Conservation (phyloP, 2,888 invertebrate genomes). For the Pseudococcus viburni region DNA sequence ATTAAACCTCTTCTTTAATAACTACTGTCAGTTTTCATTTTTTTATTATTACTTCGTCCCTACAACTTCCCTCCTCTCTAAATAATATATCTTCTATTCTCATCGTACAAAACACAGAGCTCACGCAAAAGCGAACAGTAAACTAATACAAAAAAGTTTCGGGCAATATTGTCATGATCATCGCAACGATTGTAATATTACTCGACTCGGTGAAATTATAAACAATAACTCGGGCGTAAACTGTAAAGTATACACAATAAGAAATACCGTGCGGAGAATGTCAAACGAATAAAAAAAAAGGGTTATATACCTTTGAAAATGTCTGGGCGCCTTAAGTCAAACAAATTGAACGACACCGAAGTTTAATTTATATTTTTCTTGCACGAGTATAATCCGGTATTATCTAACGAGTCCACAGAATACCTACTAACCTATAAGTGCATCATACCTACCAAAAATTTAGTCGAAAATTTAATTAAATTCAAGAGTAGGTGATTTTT, state of each 20-base stretch:
- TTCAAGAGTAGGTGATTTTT: background rate
- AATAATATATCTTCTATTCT: too few relatives aligned
- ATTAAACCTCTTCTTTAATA: too few relatives aligned
- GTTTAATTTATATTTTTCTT: constrained; percentile 12
- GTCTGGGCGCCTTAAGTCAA: constrained; percentile 3
- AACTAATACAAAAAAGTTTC: too few relatives aligned
- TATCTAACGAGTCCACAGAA: background rate
- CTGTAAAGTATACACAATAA: background rate
- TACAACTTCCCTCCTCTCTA: too few relatives aligned
- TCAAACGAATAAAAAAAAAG: too few relatives aligned
- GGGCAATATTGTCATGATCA: background rate
- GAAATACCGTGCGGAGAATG: too few relatives aligned
- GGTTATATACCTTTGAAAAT: background rate
- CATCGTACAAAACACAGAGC: too few relatives aligned
- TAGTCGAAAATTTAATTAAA: background rate
- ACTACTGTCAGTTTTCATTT: too few relatives aligned
- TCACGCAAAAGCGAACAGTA: too few relatives aligned
- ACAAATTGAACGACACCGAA: background rate
- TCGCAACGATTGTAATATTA: background rate
- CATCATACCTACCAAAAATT: background rate
- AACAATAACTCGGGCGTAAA: background rate
- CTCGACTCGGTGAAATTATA: background rate
- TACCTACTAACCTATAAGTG: too few relatives aligned
- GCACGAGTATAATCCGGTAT: background rate
- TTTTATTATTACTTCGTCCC: too few relatives aligned